Percentiles rank a stretch among this genome's conserved stretches.
Conservation (phyloP, 2,113 vertebrate genomes). For the Noturus placidus region DNA sequence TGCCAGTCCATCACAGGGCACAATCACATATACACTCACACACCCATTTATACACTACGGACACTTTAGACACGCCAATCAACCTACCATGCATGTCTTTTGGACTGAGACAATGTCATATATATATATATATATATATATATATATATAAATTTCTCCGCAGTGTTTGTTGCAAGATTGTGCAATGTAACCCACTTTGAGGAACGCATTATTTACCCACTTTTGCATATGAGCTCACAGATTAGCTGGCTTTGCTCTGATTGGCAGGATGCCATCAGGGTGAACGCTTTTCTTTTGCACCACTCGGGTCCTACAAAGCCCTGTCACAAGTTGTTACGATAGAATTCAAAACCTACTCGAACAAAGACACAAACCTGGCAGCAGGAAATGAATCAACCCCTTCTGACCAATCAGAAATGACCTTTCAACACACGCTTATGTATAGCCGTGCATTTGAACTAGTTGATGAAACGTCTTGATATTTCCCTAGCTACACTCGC, state of each 20-base stretch:
- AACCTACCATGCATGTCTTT: too few relatives aligned
- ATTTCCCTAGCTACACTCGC: conserved; percentile 7
- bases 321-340: background rate
- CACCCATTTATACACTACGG: too few relatives aligned
- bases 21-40: too few relatives aligned
- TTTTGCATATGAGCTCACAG: background rate
- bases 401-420: background rate
- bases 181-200: background rate
- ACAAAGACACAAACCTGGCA: background rate
- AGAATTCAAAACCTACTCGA: background rate
- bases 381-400: background rate
- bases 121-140: too few relatives aligned
- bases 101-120: too few relatives aligned
- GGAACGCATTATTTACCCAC: background rate
- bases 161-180: background rate
- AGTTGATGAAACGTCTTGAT: conserved; percentile 1
- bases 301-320: background rate
- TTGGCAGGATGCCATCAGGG: too few relatives aligned
- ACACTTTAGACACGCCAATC: too few relatives aligned
- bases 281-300: too few relatives aligned
- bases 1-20: too few relatives aligned
- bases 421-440: background rate
- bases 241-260: background rate
- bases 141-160: too few relatives aligned
- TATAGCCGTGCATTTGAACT: background rate